phyloP scores from a whole-genome alignment of 2,113 vertebrate genomes.

The Manacus vitellinus region DNA sequence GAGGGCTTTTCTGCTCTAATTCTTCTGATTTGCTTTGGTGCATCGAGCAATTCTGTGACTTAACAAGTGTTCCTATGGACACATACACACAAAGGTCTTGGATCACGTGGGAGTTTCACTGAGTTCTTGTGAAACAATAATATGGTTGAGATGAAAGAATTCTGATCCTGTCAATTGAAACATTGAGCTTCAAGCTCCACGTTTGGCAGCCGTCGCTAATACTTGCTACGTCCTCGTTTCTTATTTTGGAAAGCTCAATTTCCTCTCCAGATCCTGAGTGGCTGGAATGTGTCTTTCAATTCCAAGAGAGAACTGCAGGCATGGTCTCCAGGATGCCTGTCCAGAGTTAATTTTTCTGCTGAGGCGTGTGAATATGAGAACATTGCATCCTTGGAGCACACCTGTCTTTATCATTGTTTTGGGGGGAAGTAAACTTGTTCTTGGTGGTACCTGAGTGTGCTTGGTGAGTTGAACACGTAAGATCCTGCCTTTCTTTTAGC shows the following conservation, averaged over 20 bases:
- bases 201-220: neutral
- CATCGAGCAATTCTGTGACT: neutral
- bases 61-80: neutral
- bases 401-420: neutral
- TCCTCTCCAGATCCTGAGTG: neutral
- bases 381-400: neutral
- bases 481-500: neutral
- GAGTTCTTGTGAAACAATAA: neutral
- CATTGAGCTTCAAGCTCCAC: accelerated
- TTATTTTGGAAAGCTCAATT: neutral
- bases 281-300: accelerated
- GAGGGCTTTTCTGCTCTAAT: neutral
- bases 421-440: neutral
- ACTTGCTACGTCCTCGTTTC: neutral
- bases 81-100: neutral
- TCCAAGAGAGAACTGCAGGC: neutral
- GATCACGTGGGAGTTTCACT: accelerated
- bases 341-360: neutral
- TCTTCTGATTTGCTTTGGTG: neutral
- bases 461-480: accelerated
- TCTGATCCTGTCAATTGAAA: neutral
- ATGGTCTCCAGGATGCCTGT: neutral
- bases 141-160: neutral
- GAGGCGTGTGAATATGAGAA: accelerated
- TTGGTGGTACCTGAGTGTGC: accelerated